phyloP scores from a whole-genome alignment of 2,888 invertebrate species.

The Leptinotarsa peninsularis region DNA sequence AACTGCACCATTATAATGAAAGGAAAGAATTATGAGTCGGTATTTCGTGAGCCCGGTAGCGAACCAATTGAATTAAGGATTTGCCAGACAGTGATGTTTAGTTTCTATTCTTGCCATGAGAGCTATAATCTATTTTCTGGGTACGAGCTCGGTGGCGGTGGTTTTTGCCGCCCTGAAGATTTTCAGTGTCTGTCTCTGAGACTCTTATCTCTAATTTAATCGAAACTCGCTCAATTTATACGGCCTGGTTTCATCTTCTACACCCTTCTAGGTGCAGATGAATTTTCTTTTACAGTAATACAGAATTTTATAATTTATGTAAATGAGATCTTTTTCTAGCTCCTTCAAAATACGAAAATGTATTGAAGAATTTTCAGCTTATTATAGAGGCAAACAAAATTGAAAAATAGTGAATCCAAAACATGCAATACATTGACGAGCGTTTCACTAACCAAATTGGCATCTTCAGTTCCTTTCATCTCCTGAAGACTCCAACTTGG shows the following conservation, averaged over 20 bases:
- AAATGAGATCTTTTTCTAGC: too few species aligned
- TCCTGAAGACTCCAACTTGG: too few species aligned
- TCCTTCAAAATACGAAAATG: too few species aligned
- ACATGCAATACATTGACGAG: too few species aligned
- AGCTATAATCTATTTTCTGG: conserved; percentile 16
- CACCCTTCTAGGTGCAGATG: background rate
- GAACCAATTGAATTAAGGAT: conserved; percentile 17
- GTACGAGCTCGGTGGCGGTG: background rate
- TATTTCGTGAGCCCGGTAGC: conserved; percentile 8
- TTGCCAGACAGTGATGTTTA: conserved; percentile 13
- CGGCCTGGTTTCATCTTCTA: background rate
- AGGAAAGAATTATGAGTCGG: conserved; percentile 4
- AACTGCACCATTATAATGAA: conserved; percentile 1
- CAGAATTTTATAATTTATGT: too few species aligned
- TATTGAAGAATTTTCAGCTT: too few species aligned
- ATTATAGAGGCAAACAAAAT: too few species aligned
- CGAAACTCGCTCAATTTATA: background rate
- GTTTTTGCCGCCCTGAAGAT: background rate
- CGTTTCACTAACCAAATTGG: too few species aligned
- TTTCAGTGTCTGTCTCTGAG: background rate
- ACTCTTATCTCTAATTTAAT: background rate
- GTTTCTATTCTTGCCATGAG: conserved; percentile 2
- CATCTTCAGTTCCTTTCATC: too few species aligned
- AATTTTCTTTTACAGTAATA: background rate
- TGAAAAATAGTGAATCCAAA: too few species aligned